Evolutionary conservation across 2,888 invertebrate genomes (phyloP).

Genomic region (Salticus scenicus): DNA sequence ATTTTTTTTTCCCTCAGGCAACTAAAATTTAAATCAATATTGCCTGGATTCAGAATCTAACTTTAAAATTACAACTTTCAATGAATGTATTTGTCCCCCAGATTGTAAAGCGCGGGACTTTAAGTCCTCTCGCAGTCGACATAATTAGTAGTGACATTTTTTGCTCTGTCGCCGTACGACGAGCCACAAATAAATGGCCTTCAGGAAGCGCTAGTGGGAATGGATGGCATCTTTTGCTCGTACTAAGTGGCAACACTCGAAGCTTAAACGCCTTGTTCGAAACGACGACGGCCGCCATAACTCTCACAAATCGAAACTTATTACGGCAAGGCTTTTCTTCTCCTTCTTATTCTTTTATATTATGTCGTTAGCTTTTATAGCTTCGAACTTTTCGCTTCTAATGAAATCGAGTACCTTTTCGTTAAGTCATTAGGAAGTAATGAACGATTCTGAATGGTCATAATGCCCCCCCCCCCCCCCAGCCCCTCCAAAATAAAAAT

Average conservation of each 20-base stretch:
- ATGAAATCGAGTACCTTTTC: slow-evolving; percentile 66
- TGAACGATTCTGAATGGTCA: slow-evolving; percentile 47
- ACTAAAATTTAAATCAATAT: too few relatives aligned
- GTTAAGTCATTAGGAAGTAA: slow-evolving; percentile 68
- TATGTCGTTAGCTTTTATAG: slow-evolving; percentile 69
- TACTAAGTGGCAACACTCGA: slow-evolving; percentile 64
- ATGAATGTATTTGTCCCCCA: background rate
- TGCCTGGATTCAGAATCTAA: too few relatives aligned
- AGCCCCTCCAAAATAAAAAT: slow-evolving; percentile 4
- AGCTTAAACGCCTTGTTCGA: slow-evolving; percentile 64
- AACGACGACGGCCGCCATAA: slow-evolving; percentile 59
- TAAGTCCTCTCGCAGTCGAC: slow-evolving; percentile 43
- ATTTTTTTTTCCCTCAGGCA: too few relatives aligned
- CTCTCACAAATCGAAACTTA: slow-evolving; percentile 68
- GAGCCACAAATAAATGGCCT: slow-evolving; percentile 62
- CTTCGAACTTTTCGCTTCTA: slow-evolving; percentile 46
- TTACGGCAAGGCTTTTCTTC: slow-evolving; percentile 30
- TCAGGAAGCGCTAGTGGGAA: slow-evolving; percentile 58
- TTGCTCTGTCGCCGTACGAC: slow-evolving; percentile 46
- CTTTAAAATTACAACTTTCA: background rate
- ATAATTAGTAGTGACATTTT: slow-evolving; percentile 68
- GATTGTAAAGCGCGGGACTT: slow-evolving; percentile 37
- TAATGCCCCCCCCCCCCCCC: too few relatives aligned
- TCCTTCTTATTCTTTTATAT: slow-evolving; percentile 59
- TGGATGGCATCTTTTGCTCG: slow-evolving; percentile 62